phyloP scores from a whole-genome alignment of 2,888 invertebrate species.

The Dolichopus griseipennis region DNA sequence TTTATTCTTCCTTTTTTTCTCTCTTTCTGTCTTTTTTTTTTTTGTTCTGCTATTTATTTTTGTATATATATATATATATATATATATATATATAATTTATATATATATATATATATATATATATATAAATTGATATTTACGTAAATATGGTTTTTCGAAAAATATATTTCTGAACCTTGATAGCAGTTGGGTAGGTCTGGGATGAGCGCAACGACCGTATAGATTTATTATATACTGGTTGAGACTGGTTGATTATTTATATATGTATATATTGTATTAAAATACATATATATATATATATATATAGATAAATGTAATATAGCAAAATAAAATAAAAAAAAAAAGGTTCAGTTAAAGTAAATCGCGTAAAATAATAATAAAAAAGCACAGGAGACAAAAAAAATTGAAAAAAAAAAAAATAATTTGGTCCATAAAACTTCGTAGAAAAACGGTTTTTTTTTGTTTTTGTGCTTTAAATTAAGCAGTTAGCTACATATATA shows the following conservation, averaged over 20 bases:
- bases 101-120: no score
- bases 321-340: no score
- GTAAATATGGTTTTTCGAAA: no score
- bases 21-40: conserved; percentile 22
- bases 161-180: conserved; percentile 2
- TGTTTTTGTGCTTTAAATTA: no score
- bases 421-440: conserved; percentile 18
- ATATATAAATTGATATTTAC: background rate
- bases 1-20: background rate
- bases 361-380: conserved; percentile 21
- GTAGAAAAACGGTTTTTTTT: background rate
- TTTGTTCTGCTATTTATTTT: conserved; percentile 23
- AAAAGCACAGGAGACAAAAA: conserved; percentile 14
- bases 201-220: conserved; percentile 10
- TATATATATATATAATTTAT: no score
- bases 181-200: conserved; percentile 7
- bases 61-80: background rate
- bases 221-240: conserved; percentile 13
- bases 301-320: conserved; percentile 15
- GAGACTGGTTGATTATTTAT: conserved; percentile 13
- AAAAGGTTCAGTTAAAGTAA: conserved; percentile 17
- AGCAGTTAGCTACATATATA: no score
- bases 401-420: background rate
- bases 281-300: conserved; percentile 12
- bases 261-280: no score